Base-by-base conservation (phyloP, 2,797 vertebrate genomes). In the Rhynchotus rufescens region DNA sequence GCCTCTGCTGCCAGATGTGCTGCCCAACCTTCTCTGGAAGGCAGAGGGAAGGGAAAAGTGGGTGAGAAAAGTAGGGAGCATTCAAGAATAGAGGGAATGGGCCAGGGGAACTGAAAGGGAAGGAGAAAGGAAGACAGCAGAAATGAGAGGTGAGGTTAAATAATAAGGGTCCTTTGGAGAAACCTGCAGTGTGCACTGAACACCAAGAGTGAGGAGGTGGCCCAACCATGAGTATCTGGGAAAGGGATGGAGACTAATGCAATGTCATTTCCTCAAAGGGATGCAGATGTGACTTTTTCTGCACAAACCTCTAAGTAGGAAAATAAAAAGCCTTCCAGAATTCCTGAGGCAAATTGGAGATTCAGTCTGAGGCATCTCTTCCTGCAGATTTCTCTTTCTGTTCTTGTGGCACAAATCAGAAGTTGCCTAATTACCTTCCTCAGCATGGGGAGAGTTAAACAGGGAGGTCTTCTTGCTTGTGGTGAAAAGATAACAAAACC, bases 361-460 rank as follows among this genome's bases (percentile, higher is more conserved):
- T 92, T 77, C 81, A 25, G 8, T 84, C 77, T 85, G 64, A 88
- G 51, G 54, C 25, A 80, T 78, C 38, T 52, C 12, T 94, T 93
- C 66, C 79, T 42, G 54, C 66, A 64, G 67, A 84, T 93, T 92
- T 92, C 56, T 61, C 36, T 59, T 81, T 84, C 78, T 83, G 45
- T 51, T 86, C 67, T 72, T 91, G 67, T 69, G 88, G 89, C 80
- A 1, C 59, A 90, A 82, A 80, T 71, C 56, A 71, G 74, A 83
- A 88, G 64, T 91, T 93, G 61, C 28, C n/a, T 92, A 93, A 85
- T 93, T 90, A 92, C 45, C 64, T 81, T 76, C 62, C 92, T 92
- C 88, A 86, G 78, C 86, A 65, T 57, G 30, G 34, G 60, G 47
- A 94, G 62, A 76, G 47, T 74, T 89, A 74, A 64, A 86, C 67